Evolutionary conservation across 2,113 vertebrate species (phyloP), one percentile per base, ranked within the genome.

Genomic region (Pitta sordida): DNA sequence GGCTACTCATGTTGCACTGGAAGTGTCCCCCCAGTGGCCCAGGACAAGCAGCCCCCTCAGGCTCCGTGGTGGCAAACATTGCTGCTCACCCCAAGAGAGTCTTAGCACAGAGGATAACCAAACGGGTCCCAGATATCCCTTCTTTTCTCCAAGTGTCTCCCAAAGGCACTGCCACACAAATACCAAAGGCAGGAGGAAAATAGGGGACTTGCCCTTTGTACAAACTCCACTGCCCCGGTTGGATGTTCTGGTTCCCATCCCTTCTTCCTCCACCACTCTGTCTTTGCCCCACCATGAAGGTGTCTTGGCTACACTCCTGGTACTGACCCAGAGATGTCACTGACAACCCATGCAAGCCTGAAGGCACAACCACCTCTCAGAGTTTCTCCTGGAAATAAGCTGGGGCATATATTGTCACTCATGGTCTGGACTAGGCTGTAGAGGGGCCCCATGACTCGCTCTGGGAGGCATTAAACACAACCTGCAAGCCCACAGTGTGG

Each of bases 21-120:
- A 20, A 34, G 3, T 14, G 21, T 37, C 7, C 5, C n/a, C 7
- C 8, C 24, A 1, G 1, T 73, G 18, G 63, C 51, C 8, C 0
- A 0, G 11, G 53, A 71, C 64, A 59, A 52, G 78, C n/a, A 69
- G 22, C 2, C 37, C 13, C 4, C 46, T 58, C 3, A 1, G 13
- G 4, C 30, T 76, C 63, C 1, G 0, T 2, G 6, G 13, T 58
- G 58, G 9, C 58, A 37, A 71, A 32, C 1, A 1, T 2, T 34
- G 23, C 30, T 65, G 48, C 37, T 71, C 14, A 9, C 8, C 36
- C 17, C 29, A 22, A 16, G 1, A 1, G 0, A 27, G 14, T 36
- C 75, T 15, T 44, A 44, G 49, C 62, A 18, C 11, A 13, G 48
- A 24, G 32, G 9, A 20, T 36, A 43, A 74, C 17, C 16, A 24